A percentile compares a stretch with the other conserved stretches of the same genome.
Conservation (phyloP, 2,888 invertebrate genomes). For the Meandrusa payeni region DNA sequence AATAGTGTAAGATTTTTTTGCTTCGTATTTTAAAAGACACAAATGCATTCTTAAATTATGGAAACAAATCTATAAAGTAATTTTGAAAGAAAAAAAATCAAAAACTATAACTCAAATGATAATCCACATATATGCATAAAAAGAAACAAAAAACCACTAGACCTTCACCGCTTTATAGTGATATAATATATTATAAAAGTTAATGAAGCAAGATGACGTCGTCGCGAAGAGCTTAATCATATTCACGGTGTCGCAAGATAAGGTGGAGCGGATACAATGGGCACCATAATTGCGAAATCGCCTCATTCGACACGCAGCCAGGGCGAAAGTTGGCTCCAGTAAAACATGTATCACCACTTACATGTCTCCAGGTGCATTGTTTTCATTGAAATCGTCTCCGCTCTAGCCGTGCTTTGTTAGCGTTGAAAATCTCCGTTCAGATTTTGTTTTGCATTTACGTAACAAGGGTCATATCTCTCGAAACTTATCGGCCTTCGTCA, state of each 20-base stretch:
- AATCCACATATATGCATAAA: too few relatives aligned
- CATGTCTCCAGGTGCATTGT: constrained; percentile 57
- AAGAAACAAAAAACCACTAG: too few relatives aligned
- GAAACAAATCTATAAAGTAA: too few relatives aligned
- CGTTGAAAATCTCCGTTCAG: constrained; percentile 33
- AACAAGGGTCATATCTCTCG: constrained; percentile 27
- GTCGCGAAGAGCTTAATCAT: constrained; percentile 71
- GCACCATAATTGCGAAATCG: constrained; percentile 65
- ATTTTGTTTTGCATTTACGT: constrained; percentile 30
- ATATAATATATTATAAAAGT: too few relatives aligned
- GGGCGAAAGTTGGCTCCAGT: constrained; percentile 70
- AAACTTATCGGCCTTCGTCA: constrained; percentile 6
- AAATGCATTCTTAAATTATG: too few relatives aligned
- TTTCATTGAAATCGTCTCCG: constrained; percentile 56
- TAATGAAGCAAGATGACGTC: constrained; percentile 55
- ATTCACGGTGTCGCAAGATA: constrained; percentile 71
- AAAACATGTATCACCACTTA: constrained; percentile 57
- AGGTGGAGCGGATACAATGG: constrained; percentile 75
- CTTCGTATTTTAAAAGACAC: too few relatives aligned
- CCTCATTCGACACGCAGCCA: constrained; percentile 67
- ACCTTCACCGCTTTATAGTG: too few relatives aligned
- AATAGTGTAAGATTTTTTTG: too few relatives aligned
- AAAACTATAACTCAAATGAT: too few relatives aligned
- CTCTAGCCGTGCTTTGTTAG: constrained; percentile 52
- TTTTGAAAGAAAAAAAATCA: too few relatives aligned